Base-by-base conservation (phyloP, 2,797 vertebrate genomes). In the Tenualosa ilisha region DNA sequence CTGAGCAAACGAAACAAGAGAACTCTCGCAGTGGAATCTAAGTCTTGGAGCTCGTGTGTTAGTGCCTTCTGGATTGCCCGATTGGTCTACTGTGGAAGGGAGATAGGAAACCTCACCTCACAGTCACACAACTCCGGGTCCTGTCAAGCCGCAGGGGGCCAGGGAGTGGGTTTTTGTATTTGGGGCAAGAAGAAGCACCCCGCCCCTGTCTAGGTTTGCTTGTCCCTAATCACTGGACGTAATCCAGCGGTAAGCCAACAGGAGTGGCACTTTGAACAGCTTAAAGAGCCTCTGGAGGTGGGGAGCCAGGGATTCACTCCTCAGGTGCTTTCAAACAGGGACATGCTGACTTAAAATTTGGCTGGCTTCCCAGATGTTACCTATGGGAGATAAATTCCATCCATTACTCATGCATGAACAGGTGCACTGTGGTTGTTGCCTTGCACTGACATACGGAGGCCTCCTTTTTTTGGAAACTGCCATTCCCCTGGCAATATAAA, bases 61-160 rank as follows among this genome's bases (percentile, higher is more conserved):
- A 31, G 68, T 6, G 63, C 59, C 50, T 24, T 72, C 85, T 85
- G 84, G 83, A 86, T 54, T 82, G 87, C 87, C 93, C 91, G 85
- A 88, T 88, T 85, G 92, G 91, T 95, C 93, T 94, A 94, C 95
- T 94, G 93, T 92, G 94, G 94, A 90, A 91, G 86, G 84, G 91
- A 93, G 86, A 83, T 54, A 5, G 53, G n/a, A 68, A n/a, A 11
- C 91, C 87, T 91, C 89, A 91, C 90, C 88, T 93, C 94, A 94
- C 95, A 94, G 95, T 93, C 94, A 93, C 92, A 82, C 92, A 90
- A 93, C 91, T 83, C 84, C 61, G 90, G 93, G 68, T 72, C 65
- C 65, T 72, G 65, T 82, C 81, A 61, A 84, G 83, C 83, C 88
- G 85, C 85, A 12, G 40, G 11, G 22, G 85, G 85, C 0, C 85